phyloP scores from a whole-genome alignment of 1,140 invertebrate species.

The Rhopalosiphum maidis region DNA sequence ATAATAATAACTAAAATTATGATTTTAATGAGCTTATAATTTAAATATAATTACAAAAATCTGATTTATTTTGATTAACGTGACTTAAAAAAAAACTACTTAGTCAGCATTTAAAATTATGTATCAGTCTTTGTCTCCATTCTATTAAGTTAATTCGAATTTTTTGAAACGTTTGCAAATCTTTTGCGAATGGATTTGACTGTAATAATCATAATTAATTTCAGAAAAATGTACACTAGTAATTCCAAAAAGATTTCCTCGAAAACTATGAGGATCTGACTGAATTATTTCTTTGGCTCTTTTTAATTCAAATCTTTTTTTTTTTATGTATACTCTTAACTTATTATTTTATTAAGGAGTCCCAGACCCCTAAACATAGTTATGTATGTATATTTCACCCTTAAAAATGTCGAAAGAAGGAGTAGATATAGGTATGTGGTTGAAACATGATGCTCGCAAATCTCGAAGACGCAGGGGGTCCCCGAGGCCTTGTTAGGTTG shows the following conservation, averaged over 20 bases:
- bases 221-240: background rate
- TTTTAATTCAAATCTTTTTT: conserved; percentile 49
- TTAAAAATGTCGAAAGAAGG: background rate
- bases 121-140: background rate
- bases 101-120: background rate
- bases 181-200: background rate
- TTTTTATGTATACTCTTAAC: background rate
- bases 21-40: background rate
- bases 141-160: conserved; percentile 3
- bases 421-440: background rate
- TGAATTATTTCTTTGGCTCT: background rate
- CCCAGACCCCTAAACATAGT: background rate
- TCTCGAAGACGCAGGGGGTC: conserved; percentile 45
- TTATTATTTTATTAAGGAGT: background rate
- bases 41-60: background rate
- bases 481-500: conserved; percentile 44
- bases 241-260: conserved; percentile 33
- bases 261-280: background rate
- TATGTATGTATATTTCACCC: background rate
- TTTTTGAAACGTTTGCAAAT: conserved; percentile 19
- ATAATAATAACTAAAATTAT: background rate
- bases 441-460: conserved; percentile 41
- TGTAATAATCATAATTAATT: background rate
- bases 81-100: background rate
- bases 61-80: background rate